Evolutionary conservation across 2,888 invertebrate genomes (phyloP).

Genomic region (Octonoba sinensis): DNA sequence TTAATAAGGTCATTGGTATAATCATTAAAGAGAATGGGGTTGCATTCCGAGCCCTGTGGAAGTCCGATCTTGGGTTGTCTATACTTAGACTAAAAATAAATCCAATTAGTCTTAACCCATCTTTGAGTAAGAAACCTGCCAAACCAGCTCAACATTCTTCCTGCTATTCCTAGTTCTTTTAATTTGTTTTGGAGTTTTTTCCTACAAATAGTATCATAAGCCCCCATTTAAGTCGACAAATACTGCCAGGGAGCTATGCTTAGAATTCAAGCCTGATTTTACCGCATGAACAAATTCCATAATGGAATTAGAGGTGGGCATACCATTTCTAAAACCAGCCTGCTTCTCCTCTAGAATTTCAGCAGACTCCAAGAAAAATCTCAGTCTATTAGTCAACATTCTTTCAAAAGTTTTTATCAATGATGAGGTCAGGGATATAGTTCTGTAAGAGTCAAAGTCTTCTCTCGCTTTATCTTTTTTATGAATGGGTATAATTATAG

Average conservation of each 20-base stretch:
- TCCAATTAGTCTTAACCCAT: slow-evolving; percentile 2
- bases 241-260: background rate
- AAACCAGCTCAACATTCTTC: background rate
- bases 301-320: background rate
- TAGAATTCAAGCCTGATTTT: slow-evolving; percentile 1
- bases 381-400: too few species aligned
- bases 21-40: background rate
- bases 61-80: background rate
- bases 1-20: background rate
- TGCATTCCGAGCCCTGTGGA: background rate
- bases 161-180: background rate
- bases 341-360: background rate
- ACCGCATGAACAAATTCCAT: background rate
- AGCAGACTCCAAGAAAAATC: background rate
- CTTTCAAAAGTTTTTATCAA: background rate
- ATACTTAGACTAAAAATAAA: background rate
- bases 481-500: background rate
- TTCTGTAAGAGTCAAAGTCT: background rate
- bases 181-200: background rate
- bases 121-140: background rate
- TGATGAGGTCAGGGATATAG: background rate
- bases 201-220: background rate
- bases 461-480: background rate
- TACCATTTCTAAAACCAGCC: background rate
- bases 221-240: background rate